A percentile compares a stretch with the other conserved stretches of the same genome.
Evolutionary conservation across 2,113 vertebrate genomes (phyloP).

Genomic region (Cynocephalus volans): DNA sequence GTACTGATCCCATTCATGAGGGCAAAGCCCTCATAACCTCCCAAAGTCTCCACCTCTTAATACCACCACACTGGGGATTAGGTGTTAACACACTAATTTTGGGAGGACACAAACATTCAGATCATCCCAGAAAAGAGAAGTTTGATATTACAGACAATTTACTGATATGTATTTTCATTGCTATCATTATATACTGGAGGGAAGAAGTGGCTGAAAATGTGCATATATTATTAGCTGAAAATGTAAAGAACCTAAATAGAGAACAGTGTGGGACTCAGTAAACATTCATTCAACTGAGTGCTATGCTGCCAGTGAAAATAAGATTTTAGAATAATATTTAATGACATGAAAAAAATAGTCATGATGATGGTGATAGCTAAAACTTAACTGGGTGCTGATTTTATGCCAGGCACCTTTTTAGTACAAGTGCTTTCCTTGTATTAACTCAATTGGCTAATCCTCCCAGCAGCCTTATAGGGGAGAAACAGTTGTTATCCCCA

Average conservation of each 20-base stretch:
- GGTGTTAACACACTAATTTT: not conserved
- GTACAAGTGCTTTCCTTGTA: not conserved
- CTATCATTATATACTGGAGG: not conserved
- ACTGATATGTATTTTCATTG: slow-evolving; percentile 27
- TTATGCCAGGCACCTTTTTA: slow-evolving; percentile 11
- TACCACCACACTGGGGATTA: not conserved
- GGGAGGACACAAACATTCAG: not conserved
- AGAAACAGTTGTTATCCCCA: not conserved
- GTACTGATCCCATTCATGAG: not conserved
- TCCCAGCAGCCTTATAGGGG: not conserved
- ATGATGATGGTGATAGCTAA: not conserved
- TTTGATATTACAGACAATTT: not conserved
- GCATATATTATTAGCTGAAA: not conserved
- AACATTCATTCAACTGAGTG: not conserved
- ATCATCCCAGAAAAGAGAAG: slow-evolving; percentile 48
- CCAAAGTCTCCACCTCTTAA: not conserved
- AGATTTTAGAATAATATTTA: slow-evolving; percentile 45
- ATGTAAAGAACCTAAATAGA: not conserved
- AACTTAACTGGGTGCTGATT: not conserved
- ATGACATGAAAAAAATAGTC: slow-evolving; percentile 25
- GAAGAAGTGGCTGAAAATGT: slow-evolving; percentile 39
- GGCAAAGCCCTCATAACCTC: not conserved
- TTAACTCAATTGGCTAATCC: not conserved
- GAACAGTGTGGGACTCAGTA: not conserved
- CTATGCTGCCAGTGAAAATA: not conserved